Evolutionary conservation across 2,113 vertebrate species (phyloP).

Genomic region (Elanoides forficatus): DNA sequence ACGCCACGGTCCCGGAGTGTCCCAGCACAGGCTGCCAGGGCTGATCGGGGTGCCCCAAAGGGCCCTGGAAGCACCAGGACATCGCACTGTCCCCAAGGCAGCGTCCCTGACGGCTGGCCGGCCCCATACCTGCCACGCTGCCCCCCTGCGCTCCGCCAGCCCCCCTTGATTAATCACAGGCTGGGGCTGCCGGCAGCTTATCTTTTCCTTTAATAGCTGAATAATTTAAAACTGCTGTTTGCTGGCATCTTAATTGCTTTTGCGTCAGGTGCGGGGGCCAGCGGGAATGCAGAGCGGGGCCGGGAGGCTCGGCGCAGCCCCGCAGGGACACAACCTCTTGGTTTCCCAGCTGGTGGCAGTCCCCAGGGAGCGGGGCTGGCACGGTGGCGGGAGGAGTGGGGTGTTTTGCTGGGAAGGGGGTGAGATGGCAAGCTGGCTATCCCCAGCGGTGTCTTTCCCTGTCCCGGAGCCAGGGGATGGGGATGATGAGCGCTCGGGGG

Average conservation of each 20-base stretch:
- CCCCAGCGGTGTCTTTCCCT: not conserved
- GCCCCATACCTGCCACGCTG: rapidly evolving
- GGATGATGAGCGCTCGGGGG: rapidly evolving
- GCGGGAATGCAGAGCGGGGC: slow-evolving; percentile 60
- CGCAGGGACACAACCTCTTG: not conserved
- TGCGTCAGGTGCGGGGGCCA: slow-evolving; percentile 55
- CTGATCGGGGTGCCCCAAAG: not conserved
- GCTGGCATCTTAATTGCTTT: slow-evolving; percentile 76
- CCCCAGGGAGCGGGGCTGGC: not conserved
- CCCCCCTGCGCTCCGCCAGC: not conserved
- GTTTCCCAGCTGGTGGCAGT: not conserved
- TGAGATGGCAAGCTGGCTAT: not conserved
- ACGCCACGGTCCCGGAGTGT: rapidly evolving
- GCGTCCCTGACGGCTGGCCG: rapidly evolving
- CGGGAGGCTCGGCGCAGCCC: not conserved
- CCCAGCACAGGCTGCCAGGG: not conserved
- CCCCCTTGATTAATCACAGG: slow-evolving; percentile 72
- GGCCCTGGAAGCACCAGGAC: not conserved
- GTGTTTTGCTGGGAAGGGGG: not conserved
- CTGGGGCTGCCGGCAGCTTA: slow-evolving; percentile 72
- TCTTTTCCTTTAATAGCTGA: slow-evolving; percentile 76
- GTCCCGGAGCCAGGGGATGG: not conserved
- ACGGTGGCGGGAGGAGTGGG: rapidly evolving
- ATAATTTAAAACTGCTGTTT: slow-evolving; percentile 73
- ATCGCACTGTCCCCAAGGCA: not conserved